phyloP scores from a whole-genome alignment of 1,140 invertebrate species.

The Medauroidea extradentata region DNA sequence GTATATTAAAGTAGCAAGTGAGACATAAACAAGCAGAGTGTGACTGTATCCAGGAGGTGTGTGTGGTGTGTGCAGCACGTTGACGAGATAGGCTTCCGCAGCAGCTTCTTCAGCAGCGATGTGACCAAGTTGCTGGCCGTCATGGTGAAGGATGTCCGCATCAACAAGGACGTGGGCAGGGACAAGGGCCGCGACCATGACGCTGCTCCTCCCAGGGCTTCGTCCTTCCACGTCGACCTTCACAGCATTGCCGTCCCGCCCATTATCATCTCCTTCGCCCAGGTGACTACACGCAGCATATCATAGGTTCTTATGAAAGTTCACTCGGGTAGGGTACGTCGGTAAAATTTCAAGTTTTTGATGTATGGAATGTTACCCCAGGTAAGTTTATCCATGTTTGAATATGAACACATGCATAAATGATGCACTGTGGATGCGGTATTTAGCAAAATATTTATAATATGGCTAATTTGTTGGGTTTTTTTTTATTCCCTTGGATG shows the following conservation, averaged over 20 bases:
- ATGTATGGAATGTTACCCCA: too few species aligned
- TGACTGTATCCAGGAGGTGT: too few species aligned
- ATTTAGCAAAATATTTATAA: too few species aligned
- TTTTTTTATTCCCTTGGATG: too few species aligned
- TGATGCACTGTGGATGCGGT: too few species aligned
- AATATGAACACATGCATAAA: too few species aligned
- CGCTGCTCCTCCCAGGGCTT: background rate
- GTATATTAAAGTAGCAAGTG: background rate
- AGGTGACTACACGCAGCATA: slow-evolving; percentile 67
- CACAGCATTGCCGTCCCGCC: slow-evolving; percentile 60
- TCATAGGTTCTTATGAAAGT: too few species aligned
- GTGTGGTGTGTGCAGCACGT: slow-evolving; percentile 61
- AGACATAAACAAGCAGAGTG: background rate
- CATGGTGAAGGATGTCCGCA: slow-evolving; percentile 74
- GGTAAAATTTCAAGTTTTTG: too few species aligned
- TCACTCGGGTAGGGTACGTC: too few species aligned
- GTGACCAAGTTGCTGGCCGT: slow-evolving; percentile 83
- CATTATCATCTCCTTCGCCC: slow-evolving; percentile 73
- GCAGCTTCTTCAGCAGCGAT: slow-evolving; percentile 85
- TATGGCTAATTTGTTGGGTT: too few species aligned
- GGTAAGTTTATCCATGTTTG: too few species aligned
- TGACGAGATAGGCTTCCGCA: slow-evolving; percentile 79
- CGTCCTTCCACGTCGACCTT: too few species aligned
- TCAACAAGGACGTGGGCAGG: slow-evolving; percentile 72
- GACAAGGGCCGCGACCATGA: background rate